These are phyloP conservation scores for Xanthorhoe designata DNA, from an alignment of 2,888 invertebrate genomes.

Conservation along the genomic window DNA sequence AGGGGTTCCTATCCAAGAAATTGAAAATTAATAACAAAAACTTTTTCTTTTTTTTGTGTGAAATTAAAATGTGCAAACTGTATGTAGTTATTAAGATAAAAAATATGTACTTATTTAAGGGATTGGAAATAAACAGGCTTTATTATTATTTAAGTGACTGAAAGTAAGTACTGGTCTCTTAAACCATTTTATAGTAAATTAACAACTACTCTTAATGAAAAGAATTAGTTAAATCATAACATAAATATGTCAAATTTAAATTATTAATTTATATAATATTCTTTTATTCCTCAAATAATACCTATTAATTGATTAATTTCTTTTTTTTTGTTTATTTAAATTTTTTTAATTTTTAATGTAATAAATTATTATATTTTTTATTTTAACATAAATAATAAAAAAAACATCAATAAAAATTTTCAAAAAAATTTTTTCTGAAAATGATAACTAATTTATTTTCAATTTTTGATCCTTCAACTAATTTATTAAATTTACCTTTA, in stretches of 20 bases:
- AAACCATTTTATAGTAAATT: conserved; percentile 88
- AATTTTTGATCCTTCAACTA: conserved; percentile 87
- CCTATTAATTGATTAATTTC: conserved; percentile 85
- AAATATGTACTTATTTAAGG: no score
- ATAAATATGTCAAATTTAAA: conserved; percentile 89
- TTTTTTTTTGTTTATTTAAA: conserved; percentile 68
- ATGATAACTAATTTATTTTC: conserved; percentile 89
- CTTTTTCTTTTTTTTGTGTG: no score
- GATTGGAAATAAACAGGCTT: no score
- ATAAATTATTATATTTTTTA: conserved; percentile 80
- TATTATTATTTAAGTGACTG: no score
- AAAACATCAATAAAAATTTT: conserved; percentile 53
- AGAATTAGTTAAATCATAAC: conserved; percentile 85
- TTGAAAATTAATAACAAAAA: no score
- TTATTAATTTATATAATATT: conserved; percentile 85
- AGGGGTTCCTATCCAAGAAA: no score
- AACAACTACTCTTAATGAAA: conserved; percentile 87
- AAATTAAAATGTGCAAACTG: no score
- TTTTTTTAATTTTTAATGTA: conserved; percentile 80
- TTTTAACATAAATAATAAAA: conserved; percentile 57
- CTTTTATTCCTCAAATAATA: conserved; percentile 89
- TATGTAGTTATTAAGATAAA: no score
- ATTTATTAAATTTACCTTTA: conserved; percentile 78
- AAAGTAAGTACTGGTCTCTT: conserved; percentile 90
- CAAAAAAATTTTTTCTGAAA: conserved; percentile 76